Conservation (phyloP, 2,113 vertebrate genomes). For the Egretta garzetta region DNA sequence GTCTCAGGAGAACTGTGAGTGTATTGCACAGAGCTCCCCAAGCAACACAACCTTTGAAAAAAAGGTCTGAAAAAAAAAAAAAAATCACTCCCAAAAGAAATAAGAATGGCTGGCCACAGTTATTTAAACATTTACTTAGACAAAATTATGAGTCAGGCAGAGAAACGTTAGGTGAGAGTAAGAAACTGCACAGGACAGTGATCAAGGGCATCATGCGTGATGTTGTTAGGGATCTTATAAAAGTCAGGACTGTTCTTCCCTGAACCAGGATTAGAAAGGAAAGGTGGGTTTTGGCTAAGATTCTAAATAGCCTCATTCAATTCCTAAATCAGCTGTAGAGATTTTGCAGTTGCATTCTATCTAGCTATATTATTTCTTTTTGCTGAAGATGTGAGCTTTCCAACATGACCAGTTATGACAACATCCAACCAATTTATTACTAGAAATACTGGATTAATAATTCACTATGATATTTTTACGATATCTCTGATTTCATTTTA, state of each 20-base stretch:
- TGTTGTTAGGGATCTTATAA: neutral
- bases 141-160: neutral
- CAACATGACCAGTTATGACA: neutral
- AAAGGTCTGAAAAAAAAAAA: neutral
- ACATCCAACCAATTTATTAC: neutral
- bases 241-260: neutral
- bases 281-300: neutral
- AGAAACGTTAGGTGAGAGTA: neutral
- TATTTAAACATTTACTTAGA: neutral
- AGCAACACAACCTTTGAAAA: neutral
- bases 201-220: neutral
- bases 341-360: neutral
- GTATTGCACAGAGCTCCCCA: neutral
- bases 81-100: neutral
- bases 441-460: neutral
- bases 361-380: neutral
- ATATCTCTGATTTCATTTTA: neutral
- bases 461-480: neutral
- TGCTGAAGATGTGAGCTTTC: neutral
- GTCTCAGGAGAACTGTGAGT: neutral
- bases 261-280: neutral
- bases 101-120: neutral
- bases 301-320: neutral
- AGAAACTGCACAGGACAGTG: neutral
- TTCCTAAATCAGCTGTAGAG: neutral